These are phyloP conservation scores for Aegotheles bennettii DNA, from an alignment of 2,113 vertebrate genomes.

Conservation along the genomic window DNA sequence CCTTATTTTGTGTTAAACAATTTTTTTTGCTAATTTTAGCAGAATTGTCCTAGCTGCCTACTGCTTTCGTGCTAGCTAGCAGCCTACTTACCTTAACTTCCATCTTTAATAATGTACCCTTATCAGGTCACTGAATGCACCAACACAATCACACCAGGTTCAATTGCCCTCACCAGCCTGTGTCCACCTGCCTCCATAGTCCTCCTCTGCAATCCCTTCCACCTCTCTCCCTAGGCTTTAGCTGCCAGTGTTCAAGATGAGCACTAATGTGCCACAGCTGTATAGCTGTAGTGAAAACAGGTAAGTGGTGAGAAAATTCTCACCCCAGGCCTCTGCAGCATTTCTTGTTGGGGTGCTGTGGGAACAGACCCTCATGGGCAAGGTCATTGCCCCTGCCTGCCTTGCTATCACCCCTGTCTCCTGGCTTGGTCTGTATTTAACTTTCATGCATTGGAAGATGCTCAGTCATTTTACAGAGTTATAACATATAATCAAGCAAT, in stretches of 20 bases:
- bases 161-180: not conserved
- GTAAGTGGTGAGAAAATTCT: not conserved
- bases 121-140: not conserved
- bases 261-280: not conserved
- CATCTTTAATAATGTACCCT: accelerated
- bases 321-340: not conserved
- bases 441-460: not conserved
- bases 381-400: not conserved
- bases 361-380: not conserved
- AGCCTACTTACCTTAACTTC: not conserved
- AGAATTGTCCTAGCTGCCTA: not conserved
- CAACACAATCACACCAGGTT: not conserved
- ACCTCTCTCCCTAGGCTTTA: not conserved
- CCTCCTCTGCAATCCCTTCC: not conserved
- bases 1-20: not conserved
- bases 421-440: not conserved
- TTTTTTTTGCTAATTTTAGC: not conserved
- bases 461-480: not conserved
- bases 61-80: not conserved
- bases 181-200: not conserved
- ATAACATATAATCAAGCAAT: not conserved
- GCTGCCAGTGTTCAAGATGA: not conserved
- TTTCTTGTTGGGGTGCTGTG: not conserved
- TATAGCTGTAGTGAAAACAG: not conserved
- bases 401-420: not conserved